Base-by-base conservation (phyloP, 2,797 vertebrate species). In the Chelonia mydas region DNA sequence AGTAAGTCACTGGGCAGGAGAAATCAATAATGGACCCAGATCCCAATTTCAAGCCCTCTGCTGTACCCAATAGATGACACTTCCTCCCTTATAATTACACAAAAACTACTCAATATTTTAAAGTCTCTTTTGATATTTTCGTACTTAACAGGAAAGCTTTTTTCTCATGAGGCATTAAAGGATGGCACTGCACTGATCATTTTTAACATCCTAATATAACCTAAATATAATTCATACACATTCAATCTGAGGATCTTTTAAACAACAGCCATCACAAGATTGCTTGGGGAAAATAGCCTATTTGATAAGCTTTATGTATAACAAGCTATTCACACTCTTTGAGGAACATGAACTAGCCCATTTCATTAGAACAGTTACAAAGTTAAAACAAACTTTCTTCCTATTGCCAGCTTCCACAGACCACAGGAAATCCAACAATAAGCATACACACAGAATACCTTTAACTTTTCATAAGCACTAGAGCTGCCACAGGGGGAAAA, bases 381-480 rank as follows among this genome's bases (percentile, higher is more conserved):
- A 68, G 51, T 21, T 5, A 74, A 19, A 72, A 41, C n/a, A 65
- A 68, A 21, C 13, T 79, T 93, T 17, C 54, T 59, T 93, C 27
- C 54, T 59, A 15, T 3, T n/a, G 7, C 21, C 28, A 0, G 3
- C 28, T 5, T 6, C 83, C 57, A 28, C 49, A 55, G 37, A 84
- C 21, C 23, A 0, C 1, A 2, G 50, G 51, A 94, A 37, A 31
- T 45, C 76, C 84, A 47, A 86, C 17, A 50, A 25, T 25, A 53
- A 76, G 53, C 3, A 55, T 68, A 33, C 3, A 3, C 88, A 55
- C 25, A 45, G 1, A 41, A 59, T 23, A 33, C 3, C 83, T 92
- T 80, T 83, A 76, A 90, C 72, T 25, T 89, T 81, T 49, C 21
- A 72, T 51, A 57, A 86, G n/a, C 9, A 21, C n/a, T 33, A 81